These are phyloP conservation scores for Parazoanthus atlanticus DNA, from an alignment of 92 coral and sea anemone genomes.

Conservation along the genomic window DNA sequence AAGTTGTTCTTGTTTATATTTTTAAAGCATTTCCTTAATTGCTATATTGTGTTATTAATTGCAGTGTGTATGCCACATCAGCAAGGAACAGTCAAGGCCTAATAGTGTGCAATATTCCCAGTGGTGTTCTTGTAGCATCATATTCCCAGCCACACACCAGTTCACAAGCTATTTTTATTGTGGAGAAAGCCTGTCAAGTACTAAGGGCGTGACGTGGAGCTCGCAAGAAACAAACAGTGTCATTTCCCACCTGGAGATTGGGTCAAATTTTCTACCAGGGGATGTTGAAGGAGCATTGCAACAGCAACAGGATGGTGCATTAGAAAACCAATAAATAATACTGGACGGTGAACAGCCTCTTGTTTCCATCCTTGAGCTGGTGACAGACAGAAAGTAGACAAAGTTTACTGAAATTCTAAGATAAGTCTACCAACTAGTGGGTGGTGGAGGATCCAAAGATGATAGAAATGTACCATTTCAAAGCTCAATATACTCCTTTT, in stretches of 20 bases:
- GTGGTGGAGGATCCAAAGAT: too few relatives aligned
- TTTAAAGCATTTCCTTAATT: not conserved
- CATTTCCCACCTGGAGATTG: not conserved
- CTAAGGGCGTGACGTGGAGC: constrained; percentile 61
- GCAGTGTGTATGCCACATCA: constrained; percentile 85
- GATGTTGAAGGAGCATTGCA: too few relatives aligned
- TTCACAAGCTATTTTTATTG: constrained; percentile 70
- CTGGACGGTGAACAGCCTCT: too few relatives aligned
- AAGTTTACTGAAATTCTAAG: too few relatives aligned
- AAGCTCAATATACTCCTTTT: too few relatives aligned
- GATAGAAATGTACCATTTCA: too few relatives aligned
- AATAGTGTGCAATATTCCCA: constrained; percentile 84
- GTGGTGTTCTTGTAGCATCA: constrained; percentile 81
- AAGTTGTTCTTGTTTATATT: not conserved
- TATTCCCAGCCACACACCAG: constrained; percentile 72
- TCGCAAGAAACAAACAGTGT: not conserved
- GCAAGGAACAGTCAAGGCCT: constrained; percentile 74
- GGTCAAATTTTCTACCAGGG: not conserved
- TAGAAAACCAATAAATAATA: too few relatives aligned
- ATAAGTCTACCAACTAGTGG: too few relatives aligned
- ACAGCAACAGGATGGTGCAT: too few relatives aligned
- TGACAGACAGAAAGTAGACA: too few relatives aligned
- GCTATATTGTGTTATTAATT: not conserved
- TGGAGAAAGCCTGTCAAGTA: constrained; percentile 83
- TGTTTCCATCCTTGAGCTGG: too few relatives aligned